phyloP scores from a whole-genome alignment of 2,797 vertebrate genomes.

The Antrozous pallidus region DNA sequence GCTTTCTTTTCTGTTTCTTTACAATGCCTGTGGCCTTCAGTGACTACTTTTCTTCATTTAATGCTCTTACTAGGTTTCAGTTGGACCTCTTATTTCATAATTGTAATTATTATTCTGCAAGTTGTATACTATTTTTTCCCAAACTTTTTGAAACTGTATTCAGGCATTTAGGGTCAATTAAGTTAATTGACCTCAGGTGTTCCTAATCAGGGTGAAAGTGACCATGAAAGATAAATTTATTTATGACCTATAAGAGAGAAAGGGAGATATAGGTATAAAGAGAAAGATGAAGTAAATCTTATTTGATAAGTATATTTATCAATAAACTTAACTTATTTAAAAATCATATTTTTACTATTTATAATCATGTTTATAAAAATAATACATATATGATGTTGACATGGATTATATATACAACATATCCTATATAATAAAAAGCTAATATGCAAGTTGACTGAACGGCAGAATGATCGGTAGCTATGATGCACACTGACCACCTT shows the following conservation, averaged over 20 bases:
- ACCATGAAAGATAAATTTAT: conserved; percentile 35
- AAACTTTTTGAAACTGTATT: conserved; percentile 30
- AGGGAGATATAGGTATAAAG: not conserved
- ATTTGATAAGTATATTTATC: not conserved
- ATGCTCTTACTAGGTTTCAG: not conserved
- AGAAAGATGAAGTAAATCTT: not conserved
- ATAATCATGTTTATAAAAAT: conserved; percentile 17
- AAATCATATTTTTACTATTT: not conserved
- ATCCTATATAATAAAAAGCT: too few species aligned
- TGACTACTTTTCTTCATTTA: not conserved
- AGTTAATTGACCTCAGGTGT: conserved; percentile 73
- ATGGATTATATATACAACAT: not conserved
- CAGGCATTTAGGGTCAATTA: conserved; percentile 46
- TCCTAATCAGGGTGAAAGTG: conserved; percentile 60
- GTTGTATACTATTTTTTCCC: not conserved
- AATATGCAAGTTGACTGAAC: too few species aligned
- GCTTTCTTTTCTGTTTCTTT: conserved; percentile 23
- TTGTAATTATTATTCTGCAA: not conserved
- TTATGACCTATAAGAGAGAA: conserved; percentile 6
- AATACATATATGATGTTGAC: not conserved
- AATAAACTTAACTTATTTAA: conserved; percentile 7
- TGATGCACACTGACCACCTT: too few species aligned
- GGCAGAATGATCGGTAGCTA: too few species aligned
- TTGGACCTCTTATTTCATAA: not conserved
- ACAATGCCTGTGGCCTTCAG: not conserved